Evolutionary conservation across 2,797 vertebrate species (phyloP).

Genomic region (Neosalanx taihuensis): DNA sequence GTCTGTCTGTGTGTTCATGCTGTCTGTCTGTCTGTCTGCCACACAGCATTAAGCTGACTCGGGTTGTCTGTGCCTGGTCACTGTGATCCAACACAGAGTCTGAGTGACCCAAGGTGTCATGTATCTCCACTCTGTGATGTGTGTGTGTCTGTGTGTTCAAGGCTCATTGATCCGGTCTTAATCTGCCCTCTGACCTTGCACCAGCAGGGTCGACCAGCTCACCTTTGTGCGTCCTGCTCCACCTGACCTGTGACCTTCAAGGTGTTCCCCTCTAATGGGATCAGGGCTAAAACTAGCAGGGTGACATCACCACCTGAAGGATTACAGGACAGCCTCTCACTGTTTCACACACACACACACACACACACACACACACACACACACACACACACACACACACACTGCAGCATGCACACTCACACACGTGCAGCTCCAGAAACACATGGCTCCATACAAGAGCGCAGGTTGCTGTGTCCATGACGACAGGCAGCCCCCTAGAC

Average conservation of each 20-base stretch:
- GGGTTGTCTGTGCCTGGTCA: neutral
- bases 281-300: conserved; percentile 65
- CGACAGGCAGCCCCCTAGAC: too few relatives aligned
- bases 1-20: conserved; percentile 29
- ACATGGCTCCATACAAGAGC: too few relatives aligned
- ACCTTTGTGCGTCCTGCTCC: neutral
- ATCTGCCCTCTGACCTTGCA: neutral
- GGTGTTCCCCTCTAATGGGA: conserved; percentile 72
- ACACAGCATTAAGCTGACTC: neutral
- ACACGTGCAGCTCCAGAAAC: too few relatives aligned
- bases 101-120: neutral
- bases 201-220: neutral
- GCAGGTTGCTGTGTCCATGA: too few relatives aligned
- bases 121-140: neutral
- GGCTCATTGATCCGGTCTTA: neutral
- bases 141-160: neutral
- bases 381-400: conserved; percentile 16
- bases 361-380: conserved; percentile 17
- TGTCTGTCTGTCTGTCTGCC: neutral
- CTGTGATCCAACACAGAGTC: neutral
- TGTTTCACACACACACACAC: conserved; percentile 15
- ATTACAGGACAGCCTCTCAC: conserved; percentile 46
- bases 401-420: neutral
- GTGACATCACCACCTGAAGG: conserved; percentile 54
- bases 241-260: conserved; percentile 17